Evolutionary conservation across 2,888 invertebrate genomes (phyloP).

Genomic region (Latrodectus elegans): DNA sequence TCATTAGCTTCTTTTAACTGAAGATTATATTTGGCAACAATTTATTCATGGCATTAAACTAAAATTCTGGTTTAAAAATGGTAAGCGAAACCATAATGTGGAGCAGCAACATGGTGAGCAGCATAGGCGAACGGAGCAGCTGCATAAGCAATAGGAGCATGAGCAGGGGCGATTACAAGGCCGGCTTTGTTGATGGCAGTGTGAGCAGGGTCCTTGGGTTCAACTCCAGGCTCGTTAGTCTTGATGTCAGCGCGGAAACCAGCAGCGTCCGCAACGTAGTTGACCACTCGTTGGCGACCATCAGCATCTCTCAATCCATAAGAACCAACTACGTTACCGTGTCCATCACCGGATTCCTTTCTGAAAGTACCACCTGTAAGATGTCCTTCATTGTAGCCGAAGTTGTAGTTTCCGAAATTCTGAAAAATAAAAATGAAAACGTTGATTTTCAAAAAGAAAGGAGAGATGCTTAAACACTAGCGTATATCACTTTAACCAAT

Average conservation of each 20-base stretch:
- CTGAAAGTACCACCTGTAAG: constrained; percentile 62
- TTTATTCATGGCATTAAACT: no score
- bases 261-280: constrained; percentile 68
- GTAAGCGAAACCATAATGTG: constrained; percentile 49
- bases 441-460: background rate
- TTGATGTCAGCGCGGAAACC: constrained; percentile 70
- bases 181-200: constrained; percentile 60
- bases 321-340: constrained; percentile 61
- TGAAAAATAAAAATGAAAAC: constrained; percentile 11
- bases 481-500: no score
- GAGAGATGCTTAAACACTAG: background rate
- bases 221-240: constrained; percentile 67
- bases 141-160: constrained; percentile 31
- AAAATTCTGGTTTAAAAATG: constrained; percentile 21
- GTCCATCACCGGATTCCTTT: constrained; percentile 58
- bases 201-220: constrained; percentile 59
- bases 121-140: constrained; percentile 26
- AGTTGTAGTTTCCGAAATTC: constrained; percentile 62
- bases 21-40: no score
- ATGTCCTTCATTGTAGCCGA: constrained; percentile 64
- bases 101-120: constrained; percentile 27
- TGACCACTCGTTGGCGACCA: constrained; percentile 60
- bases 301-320: constrained; percentile 61
- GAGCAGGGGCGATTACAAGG: constrained; percentile 21
- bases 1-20: no score